Base-by-base conservation (phyloP, 2,888 invertebrate species). In the Cynaeus angustus region DNA sequence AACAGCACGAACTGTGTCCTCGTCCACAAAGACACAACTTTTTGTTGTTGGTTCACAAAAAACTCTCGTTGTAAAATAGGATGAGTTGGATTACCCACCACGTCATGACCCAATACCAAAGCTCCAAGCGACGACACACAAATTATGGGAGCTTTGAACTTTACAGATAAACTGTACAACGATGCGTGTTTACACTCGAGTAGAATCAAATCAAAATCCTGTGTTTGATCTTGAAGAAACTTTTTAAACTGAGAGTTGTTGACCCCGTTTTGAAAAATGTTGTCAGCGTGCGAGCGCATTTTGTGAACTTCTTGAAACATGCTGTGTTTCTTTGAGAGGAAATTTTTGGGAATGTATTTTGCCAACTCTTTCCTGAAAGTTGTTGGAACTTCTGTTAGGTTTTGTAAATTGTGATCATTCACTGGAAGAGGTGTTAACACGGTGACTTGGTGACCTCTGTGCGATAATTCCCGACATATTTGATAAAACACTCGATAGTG, bases 391-490 rank as follows among this genome's bases (percentile, higher is more conserved):
- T 83, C 82, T 0, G 80, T 82, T 14, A 83, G 64, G 65, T 83
- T 83, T 4, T 70, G 70, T 55, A 83, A 69, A 0, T 68, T 52
- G 0, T 75, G 68, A 56, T 82, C 80, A 16, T 78, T 79, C 21
- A 83, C 59, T 7, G 83, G 83, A 71, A 77, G 73, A 0, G 83
- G 79, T 1, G 82, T 82, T 13, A 83, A 71, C 0, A 82, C 79
- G 12, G 78, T 78, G 0, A 83, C 80, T 64, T 81, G 46, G 62
- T 83, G 83, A 3, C 83, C 83, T 61, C 79, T 75, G 56, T 79
- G 72, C 6, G 80, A 80, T 14, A 83, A 62, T 72, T 80, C 81
- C 50, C 71, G 74, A 79, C 80, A 82, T 13, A 81, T 73, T 12
- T 79, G 73, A 6, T 66, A 65, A 12, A 14, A 69, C 2, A 45